phyloP scores from a whole-genome alignment of 2,888 invertebrate genomes.

The Anorthoa munda region DNA sequence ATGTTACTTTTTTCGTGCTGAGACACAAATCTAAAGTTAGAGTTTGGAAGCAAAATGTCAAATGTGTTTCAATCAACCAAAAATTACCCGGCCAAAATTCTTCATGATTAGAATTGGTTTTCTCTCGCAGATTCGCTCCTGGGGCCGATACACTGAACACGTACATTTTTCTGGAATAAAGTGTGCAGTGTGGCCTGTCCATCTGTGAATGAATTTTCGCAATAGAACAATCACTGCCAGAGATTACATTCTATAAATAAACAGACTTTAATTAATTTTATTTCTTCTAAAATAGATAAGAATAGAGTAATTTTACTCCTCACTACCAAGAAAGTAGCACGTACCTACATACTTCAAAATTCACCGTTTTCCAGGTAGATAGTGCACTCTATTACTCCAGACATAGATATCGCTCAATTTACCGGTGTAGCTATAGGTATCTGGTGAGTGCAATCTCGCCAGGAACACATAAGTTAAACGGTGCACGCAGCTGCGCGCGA shows the following conservation, averaged over 20 bases:
- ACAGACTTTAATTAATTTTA: neutral
- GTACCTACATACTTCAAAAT: neutral
- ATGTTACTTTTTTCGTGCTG: neutral
- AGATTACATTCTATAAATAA: neutral
- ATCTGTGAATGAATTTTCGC: no score
- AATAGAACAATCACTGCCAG: no score
- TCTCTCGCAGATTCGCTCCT: neutral
- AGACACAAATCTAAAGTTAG: neutral
- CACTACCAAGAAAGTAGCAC: neutral
- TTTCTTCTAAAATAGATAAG: neutral
- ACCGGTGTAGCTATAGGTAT: conserved; percentile 60
- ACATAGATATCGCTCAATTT: conserved; percentile 66
- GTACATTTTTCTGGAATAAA: neutral
- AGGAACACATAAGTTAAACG: conserved; percentile 68
- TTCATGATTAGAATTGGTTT: neutral
- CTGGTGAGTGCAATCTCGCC: conserved; percentile 63
- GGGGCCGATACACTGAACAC: neutral
- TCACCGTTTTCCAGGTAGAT: conserved; percentile 18
- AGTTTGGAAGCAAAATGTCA: neutral
- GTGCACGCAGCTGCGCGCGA: conserved; percentile 76
- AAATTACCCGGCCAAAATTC: neutral
- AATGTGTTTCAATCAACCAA: no score
- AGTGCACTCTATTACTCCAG: conserved; percentile 37
- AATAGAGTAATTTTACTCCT: neutral
- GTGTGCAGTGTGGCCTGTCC: no score